Percentiles rank a stretch among this genome's conserved stretches.
Conservation (phyloP, 30 jellyfish, hydroid and myxozoan genomes). For the Catostylus mosaicus region DNA sequence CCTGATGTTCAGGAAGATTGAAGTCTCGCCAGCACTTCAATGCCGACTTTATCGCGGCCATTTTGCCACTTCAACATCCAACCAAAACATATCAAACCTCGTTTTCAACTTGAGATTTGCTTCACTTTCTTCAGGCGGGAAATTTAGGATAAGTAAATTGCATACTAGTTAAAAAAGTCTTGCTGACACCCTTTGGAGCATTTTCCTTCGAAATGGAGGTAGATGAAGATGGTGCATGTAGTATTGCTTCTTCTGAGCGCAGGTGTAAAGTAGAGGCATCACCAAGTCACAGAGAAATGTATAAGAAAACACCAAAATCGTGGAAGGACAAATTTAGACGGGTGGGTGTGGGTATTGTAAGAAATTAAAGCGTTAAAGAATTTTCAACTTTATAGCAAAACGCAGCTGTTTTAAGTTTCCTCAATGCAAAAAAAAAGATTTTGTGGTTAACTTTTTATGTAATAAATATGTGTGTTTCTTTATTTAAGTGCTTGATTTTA, state of each 20-base stretch:
- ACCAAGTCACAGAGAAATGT: constrained; percentile 35
- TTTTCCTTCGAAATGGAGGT: constrained; percentile 50
- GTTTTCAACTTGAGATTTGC: not conserved
- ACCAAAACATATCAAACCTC: constrained; percentile 25
- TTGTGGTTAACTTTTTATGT: too few species aligned
- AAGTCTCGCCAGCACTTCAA: constrained; percentile 93
- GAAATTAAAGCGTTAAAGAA: too few species aligned
- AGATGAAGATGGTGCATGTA: not conserved
- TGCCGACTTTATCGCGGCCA: constrained; percentile 87
- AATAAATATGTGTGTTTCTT: too few species aligned
- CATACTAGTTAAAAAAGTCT: not conserved
- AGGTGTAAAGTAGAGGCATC: constrained; percentile 4
- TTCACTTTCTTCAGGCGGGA: too few species aligned
- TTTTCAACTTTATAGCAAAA: too few species aligned
- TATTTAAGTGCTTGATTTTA: too few species aligned
- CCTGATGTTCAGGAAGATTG: constrained; percentile 88
- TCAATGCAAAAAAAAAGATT: too few species aligned
- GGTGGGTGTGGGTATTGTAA: too few species aligned
- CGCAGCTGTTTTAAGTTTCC: too few species aligned
- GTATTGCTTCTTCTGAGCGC: not conserved
- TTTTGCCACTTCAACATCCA: constrained; percentile 67
- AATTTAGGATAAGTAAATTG: not conserved
- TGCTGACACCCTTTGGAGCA: too few species aligned
- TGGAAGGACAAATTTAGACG: constrained; percentile 88
- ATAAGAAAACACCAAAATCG: constrained; percentile 58